phyloP scores from a whole-genome alignment of 2,888 invertebrate species.

The Plebejus anna region DNA sequence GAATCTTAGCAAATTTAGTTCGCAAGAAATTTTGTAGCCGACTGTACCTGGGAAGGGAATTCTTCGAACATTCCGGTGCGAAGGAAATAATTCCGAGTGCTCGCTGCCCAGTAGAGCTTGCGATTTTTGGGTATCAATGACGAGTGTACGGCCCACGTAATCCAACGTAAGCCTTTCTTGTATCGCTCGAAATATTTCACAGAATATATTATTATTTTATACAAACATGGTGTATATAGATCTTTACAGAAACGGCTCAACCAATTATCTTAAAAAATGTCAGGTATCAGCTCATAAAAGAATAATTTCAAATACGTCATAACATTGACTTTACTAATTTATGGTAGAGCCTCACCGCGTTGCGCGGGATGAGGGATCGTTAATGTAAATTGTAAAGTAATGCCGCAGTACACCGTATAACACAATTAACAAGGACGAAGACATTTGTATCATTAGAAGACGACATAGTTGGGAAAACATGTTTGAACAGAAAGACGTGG shows the following conservation, averaged over 20 bases:
- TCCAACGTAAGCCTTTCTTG: neutral
- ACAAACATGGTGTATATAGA: no score
- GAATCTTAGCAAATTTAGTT: conserved; percentile 73
- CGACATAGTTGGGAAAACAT: conserved; percentile 26
- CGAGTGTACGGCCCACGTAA: neutral
- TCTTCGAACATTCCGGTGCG: conserved; percentile 39
- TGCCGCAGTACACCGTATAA: conserved; percentile 9
- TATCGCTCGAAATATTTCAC: neutral
- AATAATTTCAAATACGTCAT: neutral
- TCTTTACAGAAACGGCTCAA: no score
- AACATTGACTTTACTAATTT: neutral
- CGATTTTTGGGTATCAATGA: neutral
- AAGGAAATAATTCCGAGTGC: conserved; percentile 47
- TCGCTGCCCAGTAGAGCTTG: conserved; percentile 31
- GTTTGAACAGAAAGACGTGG: conserved; percentile 40
- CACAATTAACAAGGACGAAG: conserved; percentile 24
- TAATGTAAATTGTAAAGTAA: neutral
- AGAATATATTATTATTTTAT: neutral
- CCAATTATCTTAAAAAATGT: no score
- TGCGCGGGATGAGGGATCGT: neutral
- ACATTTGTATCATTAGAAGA: conserved; percentile 29
- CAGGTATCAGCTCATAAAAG: no score
- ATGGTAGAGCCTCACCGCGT: neutral
- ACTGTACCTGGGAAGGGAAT: conserved; percentile 23
- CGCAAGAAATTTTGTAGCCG: conserved; percentile 47